Conservation (phyloP, 2,888 invertebrate genomes). For the Amphipoea lucens region DNA sequence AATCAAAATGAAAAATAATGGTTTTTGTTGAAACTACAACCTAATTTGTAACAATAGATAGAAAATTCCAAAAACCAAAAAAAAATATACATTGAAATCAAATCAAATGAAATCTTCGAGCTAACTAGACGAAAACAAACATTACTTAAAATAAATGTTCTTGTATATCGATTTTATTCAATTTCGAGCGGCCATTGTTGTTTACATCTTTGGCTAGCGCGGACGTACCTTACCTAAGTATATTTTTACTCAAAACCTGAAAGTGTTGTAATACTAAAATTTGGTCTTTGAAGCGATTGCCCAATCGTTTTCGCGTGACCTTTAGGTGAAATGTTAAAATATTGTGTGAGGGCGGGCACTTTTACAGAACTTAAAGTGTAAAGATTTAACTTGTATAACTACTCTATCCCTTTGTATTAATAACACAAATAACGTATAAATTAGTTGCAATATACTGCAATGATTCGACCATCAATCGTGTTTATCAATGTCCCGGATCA, state of each 20-base stretch:
- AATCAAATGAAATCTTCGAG: too few relatives aligned
- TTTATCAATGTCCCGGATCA: slow-evolving; percentile 55
- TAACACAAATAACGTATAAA: slow-evolving; percentile 22
- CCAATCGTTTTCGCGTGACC: background rate
- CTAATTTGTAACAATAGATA: too few relatives aligned
- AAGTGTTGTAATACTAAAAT: background rate
- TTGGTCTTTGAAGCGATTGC: background rate
- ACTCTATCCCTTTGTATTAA: background rate
- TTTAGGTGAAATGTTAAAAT: background rate
- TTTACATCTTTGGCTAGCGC: too few relatives aligned
- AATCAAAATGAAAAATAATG: too few relatives aligned
- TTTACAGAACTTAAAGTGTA: background rate
- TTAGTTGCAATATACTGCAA: slow-evolving; percentile 21
- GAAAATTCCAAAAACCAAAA: too few relatives aligned
- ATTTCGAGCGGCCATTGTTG: too few relatives aligned
- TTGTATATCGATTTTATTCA: too few relatives aligned
- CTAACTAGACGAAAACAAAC: too few relatives aligned
- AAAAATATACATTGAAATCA: too few relatives aligned
- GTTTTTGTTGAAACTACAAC: too few relatives aligned
- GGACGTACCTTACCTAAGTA: too few relatives aligned
- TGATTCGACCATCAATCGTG: slow-evolving; percentile 52
- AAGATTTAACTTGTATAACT: background rate
- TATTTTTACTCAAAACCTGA: background rate
- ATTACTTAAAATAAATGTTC: too few relatives aligned
- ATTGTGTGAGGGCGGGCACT: background rate